Evolutionary conservation across 1,140 invertebrate species (phyloP).

Genomic region (Sarcophaga peregrina): DNA sequence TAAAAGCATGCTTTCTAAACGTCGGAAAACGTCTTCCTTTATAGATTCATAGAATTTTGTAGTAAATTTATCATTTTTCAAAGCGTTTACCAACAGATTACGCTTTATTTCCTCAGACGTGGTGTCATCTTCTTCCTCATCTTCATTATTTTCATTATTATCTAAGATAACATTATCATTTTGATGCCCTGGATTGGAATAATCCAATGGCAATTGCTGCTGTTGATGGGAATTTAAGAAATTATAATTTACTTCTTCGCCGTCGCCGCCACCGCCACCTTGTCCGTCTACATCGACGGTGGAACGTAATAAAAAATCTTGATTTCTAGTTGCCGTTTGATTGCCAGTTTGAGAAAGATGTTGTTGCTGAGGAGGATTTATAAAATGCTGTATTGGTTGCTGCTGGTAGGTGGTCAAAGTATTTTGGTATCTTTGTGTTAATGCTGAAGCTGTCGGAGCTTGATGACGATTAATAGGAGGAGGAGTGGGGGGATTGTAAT

Average conservation of each 20-base stretch:
- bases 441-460: constrained; percentile 49
- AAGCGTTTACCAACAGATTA: constrained; percentile 62
- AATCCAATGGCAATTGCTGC: constrained; percentile 16
- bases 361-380: background rate
- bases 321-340: constrained; percentile 4
- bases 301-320: constrained; percentile 33
- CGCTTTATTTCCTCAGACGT: constrained; percentile 64
- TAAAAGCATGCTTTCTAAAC: constrained; percentile 76
- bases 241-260: constrained; percentile 14
- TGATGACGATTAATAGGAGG: constrained; percentile 51
- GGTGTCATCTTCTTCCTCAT: constrained; percentile 56
- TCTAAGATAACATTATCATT: background rate
- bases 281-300: constrained; percentile 7
- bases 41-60: constrained; percentile 75
- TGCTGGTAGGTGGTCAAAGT: constrained; percentile 53
- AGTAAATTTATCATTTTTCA: constrained; percentile 67
- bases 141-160: constrained; percentile 24
- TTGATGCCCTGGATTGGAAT: background rate
- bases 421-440: constrained; percentile 57
- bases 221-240: constrained; percentile 1
- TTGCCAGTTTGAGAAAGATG: background rate
- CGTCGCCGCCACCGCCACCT: background rate
- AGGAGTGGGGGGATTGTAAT: constrained; percentile 51
- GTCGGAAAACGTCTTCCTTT: constrained; percentile 76
- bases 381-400: constrained; percentile 41